Conservation (phyloP, 1,140 invertebrate genomes). For the Oryzaephilus surinamensis region DNA sequence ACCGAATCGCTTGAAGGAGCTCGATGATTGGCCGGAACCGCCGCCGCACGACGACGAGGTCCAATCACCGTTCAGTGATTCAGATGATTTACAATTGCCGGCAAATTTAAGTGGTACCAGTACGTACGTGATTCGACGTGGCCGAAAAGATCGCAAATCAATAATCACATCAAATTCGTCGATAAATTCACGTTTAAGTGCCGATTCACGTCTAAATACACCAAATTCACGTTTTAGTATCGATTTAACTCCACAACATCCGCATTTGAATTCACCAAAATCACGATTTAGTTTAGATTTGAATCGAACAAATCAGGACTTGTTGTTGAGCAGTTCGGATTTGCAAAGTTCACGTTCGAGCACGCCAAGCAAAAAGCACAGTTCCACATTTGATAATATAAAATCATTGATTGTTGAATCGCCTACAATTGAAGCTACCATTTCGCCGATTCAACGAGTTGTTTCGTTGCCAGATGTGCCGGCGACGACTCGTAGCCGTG, state of each 20-base stretch:
- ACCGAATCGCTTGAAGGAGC: slow-evolving; percentile 43
- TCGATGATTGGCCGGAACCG: slow-evolving; percentile 55
- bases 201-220: slow-evolving; percentile 45
- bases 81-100: slow-evolving; percentile 40
- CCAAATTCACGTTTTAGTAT: slow-evolving; percentile 44
- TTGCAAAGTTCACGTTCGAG: slow-evolving; percentile 27
- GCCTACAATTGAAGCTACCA: slow-evolving; percentile 38
- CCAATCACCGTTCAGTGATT: slow-evolving; percentile 56
- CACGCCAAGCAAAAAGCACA: slow-evolving; percentile 49
- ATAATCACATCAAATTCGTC: slow-evolving; percentile 43
- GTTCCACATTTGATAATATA: slow-evolving; percentile 69
- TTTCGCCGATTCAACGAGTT: slow-evolving; percentile 44
- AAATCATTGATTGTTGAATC: slow-evolving; percentile 54
- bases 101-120: slow-evolving; percentile 42
- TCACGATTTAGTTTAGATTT: slow-evolving; percentile 47
- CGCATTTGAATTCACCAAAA: slow-evolving; percentile 43
- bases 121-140: slow-evolving; percentile 63
- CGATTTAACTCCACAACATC: slow-evolving; percentile 45
- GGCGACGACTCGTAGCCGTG: slow-evolving; percentile 41
- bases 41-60: slow-evolving; percentile 53
- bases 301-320: slow-evolving; percentile 41
- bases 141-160: slow-evolving; percentile 45
- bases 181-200: slow-evolving; percentile 46
- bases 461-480: slow-evolving; percentile 50
- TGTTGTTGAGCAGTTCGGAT: slow-evolving; percentile 26